These are phyloP conservation scores for Mesitornis unicolor DNA, from an alignment of 2,113 vertebrate species.

Conservation along the genomic window DNA sequence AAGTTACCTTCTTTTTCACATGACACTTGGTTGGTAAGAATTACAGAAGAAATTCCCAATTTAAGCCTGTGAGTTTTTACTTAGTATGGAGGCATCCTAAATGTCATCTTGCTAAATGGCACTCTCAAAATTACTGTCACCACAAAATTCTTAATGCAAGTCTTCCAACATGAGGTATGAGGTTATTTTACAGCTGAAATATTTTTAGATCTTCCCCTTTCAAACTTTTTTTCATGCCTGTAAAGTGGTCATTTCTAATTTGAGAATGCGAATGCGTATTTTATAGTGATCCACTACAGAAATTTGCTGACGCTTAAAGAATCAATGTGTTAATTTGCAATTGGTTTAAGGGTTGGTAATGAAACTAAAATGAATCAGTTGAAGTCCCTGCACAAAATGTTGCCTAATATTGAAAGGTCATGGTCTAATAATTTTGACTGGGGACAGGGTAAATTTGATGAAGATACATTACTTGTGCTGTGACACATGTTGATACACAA, in stretches of 20 bases:
- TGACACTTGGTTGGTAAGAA: neutral
- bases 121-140: conserved; percentile 47
- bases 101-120: conserved; percentile 33
- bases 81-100: neutral
- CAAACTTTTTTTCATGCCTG: neutral
- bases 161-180: neutral
- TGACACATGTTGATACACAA: neutral
- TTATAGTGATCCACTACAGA: neutral
- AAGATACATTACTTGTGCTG: neutral
- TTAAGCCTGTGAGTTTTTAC: conserved; percentile 7
- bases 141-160: conserved; percentile 42
- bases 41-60: neutral
- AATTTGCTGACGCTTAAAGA: neutral
- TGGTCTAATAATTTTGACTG: neutral
- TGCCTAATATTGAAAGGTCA: neutral
- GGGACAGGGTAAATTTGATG: neutral
- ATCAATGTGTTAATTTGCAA: neutral
- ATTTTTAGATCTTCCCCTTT: conserved; percentile 37
- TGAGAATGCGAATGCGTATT: neutral
- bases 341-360: neutral
- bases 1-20: neutral
- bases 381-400: neutral
- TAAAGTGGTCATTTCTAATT: conserved; percentile 39
- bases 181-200: conserved; percentile 33
- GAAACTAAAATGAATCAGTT: neutral